phyloP scores from a whole-genome alignment of 2,797 vertebrate genomes.

The Eupleurogrammus muticus region DNA sequence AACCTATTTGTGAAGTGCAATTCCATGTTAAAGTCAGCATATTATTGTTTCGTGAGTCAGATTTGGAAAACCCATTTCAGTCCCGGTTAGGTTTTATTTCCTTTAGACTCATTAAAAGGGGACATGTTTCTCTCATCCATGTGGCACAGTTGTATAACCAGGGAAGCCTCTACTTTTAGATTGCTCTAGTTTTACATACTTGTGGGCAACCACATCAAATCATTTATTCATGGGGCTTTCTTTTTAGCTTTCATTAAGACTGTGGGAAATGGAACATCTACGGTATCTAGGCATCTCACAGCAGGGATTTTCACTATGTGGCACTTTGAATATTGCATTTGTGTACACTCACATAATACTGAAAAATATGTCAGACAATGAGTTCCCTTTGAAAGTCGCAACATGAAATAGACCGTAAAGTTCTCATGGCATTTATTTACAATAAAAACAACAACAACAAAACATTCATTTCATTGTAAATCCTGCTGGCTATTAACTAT shows the following conservation, averaged over 20 bases:
- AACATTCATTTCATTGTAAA: conserved; percentile 73
- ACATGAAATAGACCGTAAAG: conserved; percentile 36
- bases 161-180: conserved; percentile 56
- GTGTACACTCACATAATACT: background rate
- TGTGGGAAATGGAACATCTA: conserved; percentile 41
- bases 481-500: conserved; percentile 54
- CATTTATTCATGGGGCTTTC: conserved; percentile 64
- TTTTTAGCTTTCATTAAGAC: conserved; percentile 43
- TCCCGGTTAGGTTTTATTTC: conserved; percentile 24
- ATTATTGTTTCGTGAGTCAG: conserved; percentile 3
- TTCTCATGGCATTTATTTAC: conserved; percentile 73
- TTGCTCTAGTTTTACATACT: conserved; percentile 58
- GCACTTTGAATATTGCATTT: conserved; percentile 9
- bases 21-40: background rate
- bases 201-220: conserved; percentile 60
- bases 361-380: conserved; percentile 1
- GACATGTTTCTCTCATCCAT: conserved; percentile 60
- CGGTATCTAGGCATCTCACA: conserved; percentile 19
- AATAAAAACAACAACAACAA: conserved; percentile 73
- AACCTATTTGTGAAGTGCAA: background rate
- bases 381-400: background rate
- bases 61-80: conserved; percentile 3
- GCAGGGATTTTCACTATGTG: conserved; percentile 20
- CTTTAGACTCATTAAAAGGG: conserved; percentile 35
- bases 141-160: conserved; percentile 49